phyloP scores from a whole-genome alignment of 2,797 vertebrate species.

The Anguilla pacifica region DNA sequence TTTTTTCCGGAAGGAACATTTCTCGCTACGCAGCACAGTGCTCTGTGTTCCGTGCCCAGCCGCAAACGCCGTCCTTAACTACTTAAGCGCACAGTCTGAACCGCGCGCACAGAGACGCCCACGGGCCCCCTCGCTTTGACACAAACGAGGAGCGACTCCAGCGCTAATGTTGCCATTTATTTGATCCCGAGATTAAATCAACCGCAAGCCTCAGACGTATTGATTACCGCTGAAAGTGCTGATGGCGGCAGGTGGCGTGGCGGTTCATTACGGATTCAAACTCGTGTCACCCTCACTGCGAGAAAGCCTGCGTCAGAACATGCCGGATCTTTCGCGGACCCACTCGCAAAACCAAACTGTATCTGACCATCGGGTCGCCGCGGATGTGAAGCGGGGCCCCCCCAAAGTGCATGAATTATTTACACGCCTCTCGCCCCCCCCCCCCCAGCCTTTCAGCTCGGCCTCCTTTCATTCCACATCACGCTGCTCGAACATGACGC shows the following conservation, averaged over 20 bases:
- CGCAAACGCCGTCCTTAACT: neutral
- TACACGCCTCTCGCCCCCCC: constrained; percentile 41
- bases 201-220: neutral
- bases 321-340: neutral
- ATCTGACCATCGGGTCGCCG: neutral
- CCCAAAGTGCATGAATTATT: constrained; percentile 55
- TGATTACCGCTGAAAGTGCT: neutral
- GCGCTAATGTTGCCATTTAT: neutral
- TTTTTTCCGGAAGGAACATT: neutral
- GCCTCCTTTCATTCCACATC: constrained; percentile 41
- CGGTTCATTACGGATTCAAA: neutral
- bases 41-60: neutral
- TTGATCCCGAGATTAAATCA: neutral
- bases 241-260: neutral
- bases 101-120: neutral
- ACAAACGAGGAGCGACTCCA: neutral
- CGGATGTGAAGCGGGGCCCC: neutral
- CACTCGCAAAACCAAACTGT: neutral
- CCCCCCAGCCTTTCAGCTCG: neutral
- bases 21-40: neutral
- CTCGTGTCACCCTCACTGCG: neutral
- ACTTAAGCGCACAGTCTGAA: neutral
- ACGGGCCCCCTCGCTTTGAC: neutral
- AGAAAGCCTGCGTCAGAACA: neutral
- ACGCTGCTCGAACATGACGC: constrained; percentile 50